Evolutionary conservation across 2,888 invertebrate species (phyloP).

Genomic region (Himalopsyche tibetana): DNA sequence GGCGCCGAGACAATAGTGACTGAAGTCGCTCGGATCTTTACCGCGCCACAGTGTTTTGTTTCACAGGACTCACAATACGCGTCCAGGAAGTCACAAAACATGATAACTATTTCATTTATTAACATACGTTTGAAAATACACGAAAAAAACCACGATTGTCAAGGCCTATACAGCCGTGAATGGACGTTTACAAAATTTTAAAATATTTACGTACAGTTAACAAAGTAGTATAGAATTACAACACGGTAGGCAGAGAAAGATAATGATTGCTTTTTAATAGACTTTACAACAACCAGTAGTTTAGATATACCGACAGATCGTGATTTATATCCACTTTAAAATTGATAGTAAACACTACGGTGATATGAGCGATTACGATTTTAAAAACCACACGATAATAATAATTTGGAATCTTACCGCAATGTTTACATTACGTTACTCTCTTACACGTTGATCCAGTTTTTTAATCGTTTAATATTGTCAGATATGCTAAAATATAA

Average conservation of each 20-base stretch:
- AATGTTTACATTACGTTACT: too few relatives aligned
- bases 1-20: constrained; percentile 59
- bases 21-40: constrained; percentile 45
- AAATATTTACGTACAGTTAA: neutral
- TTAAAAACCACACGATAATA: too few relatives aligned
- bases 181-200: neutral
- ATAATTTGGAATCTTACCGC: too few relatives aligned
- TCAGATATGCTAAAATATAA: too few relatives aligned
- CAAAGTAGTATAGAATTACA: neutral
- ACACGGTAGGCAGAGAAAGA: neutral
- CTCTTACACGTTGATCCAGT: too few relatives aligned
- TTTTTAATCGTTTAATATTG: too few relatives aligned
- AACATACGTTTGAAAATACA: neutral
- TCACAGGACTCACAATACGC: constrained; percentile 36
- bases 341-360: neutral
- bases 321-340: neutral
- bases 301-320: neutral
- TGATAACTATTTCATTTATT: constrained; percentile 30
- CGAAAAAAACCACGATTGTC: neutral
- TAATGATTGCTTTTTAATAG: neutral
- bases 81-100: constrained; percentile 35
- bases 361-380: too few relatives aligned
- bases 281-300: neutral
- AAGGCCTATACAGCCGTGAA: neutral
- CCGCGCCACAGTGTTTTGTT: constrained; percentile 31